Evolutionary conservation across 2,113 vertebrate species (phyloP).

Genomic region (Holacanthus passer): DNA sequence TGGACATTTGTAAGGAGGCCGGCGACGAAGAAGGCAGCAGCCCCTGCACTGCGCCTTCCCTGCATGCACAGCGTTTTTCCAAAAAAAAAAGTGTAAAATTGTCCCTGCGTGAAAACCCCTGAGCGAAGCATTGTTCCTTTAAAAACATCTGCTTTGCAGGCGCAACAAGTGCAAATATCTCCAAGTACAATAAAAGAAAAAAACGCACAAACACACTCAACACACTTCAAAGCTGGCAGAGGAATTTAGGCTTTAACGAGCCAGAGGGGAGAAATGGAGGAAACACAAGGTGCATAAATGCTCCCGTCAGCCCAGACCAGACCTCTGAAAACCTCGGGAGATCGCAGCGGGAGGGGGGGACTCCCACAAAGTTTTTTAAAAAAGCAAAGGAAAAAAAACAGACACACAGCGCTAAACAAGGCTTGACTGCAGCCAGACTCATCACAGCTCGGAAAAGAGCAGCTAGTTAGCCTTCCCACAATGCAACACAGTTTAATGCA

Average conservation of each 20-base stretch:
- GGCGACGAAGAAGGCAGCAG: background rate
- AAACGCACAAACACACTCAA: slow-evolving; percentile 55
- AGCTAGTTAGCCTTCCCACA: slow-evolving; percentile 55
- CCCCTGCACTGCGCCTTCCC: background rate
- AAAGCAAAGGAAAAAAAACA: background rate
- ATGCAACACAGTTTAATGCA: slow-evolving; percentile 30
- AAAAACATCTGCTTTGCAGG: slow-evolving; percentile 79
- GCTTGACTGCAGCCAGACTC: slow-evolving; percentile 28
- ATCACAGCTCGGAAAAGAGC: slow-evolving; percentile 29
- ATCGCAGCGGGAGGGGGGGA: slow-evolving; percentile 50
- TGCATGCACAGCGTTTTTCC: background rate
- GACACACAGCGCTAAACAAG: slow-evolving; percentile 17
- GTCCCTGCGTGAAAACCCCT: slow-evolving; percentile 4
- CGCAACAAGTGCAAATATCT: slow-evolving; percentile 73
- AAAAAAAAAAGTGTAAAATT: background rate
- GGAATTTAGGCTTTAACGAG: slow-evolving; percentile 80
- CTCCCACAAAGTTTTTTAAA: slow-evolving; percentile 39
- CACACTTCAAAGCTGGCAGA: slow-evolving; percentile 75
- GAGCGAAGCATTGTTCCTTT: slow-evolving; percentile 38
- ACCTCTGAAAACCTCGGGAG: slow-evolving; percentile 59
- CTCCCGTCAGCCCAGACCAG: slow-evolving; percentile 64
- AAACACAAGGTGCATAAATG: slow-evolving; percentile 74
- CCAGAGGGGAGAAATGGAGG: slow-evolving; percentile 62
- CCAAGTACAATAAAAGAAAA: slow-evolving; percentile 57
- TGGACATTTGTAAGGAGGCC: background rate